Conservation (phyloP, 2,113 vertebrate species). For the Melozone crissalis region DNA sequence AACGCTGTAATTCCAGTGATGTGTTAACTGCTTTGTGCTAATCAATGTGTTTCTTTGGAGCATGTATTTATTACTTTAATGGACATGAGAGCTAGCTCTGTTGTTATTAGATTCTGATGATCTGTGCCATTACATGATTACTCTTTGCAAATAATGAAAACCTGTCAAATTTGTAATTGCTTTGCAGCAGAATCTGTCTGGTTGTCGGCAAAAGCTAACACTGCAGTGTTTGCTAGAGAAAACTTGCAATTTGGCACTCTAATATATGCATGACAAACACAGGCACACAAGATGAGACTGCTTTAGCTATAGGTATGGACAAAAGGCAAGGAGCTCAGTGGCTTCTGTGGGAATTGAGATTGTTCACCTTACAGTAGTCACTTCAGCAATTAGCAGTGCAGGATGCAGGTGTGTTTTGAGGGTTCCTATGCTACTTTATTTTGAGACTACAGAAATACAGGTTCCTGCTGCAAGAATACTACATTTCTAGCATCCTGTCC, state of each 20-base stretch:
- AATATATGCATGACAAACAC: not conserved
- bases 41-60: not conserved
- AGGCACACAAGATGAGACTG: not conserved
- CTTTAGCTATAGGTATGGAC: not conserved
- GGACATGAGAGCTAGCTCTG: not conserved
- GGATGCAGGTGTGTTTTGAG: not conserved
- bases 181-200: not conserved
- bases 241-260: not conserved
- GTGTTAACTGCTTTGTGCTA: not conserved
- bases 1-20: not conserved
- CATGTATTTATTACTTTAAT: not conserved
- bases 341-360: not conserved
- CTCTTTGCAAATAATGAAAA: conserved; percentile 20
- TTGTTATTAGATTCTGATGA: not conserved
- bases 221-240: not conserved
- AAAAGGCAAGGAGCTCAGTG: not conserved
- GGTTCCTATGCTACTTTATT: not conserved
- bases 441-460: not conserved
- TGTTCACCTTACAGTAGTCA: not conserved
- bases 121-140: not conserved
- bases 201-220: not conserved
- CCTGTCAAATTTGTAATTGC: conserved; percentile 17
- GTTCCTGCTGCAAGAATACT: not conserved
- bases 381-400: not conserved
- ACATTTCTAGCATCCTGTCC: not conserved